Percentiles rank a stretch among this genome's conserved stretches.
phyloP scores from a whole-genome alignment of 2,888 invertebrate genomes.

The Blomia tropicalis region DNA sequence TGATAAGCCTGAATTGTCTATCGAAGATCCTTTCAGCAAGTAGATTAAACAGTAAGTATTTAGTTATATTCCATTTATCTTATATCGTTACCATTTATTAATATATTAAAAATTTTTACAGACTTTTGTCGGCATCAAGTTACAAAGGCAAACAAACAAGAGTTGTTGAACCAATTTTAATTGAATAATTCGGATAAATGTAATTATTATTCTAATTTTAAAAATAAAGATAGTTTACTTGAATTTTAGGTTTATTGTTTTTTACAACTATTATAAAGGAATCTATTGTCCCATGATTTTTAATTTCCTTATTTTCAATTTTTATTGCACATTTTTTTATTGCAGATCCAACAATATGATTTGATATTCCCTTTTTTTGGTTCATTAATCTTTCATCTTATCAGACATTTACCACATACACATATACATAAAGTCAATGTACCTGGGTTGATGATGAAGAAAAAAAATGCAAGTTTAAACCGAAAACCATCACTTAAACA shows the following conservation, averaged over 20 bases:
- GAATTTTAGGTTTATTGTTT: not conserved
- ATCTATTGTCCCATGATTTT: not conserved
- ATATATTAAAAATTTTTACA: not conserved
- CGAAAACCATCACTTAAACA: too few relatives aligned
- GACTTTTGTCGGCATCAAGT: too few relatives aligned
- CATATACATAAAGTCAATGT: too few relatives aligned
- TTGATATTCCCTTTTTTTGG: too few relatives aligned
- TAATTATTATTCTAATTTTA: slow-evolving; percentile 9
- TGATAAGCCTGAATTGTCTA: slow-evolving; percentile 85
- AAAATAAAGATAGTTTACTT: not conserved
- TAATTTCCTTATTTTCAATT: not conserved
- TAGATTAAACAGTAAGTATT: not conserved
- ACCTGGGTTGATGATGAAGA: too few relatives aligned
- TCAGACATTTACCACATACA: too few relatives aligned
- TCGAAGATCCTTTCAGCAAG: slow-evolving; percentile 34
- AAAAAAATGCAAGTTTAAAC: too few relatives aligned
- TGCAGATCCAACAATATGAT: not conserved
- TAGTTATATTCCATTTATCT: not conserved
- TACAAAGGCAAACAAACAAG: too few relatives aligned
- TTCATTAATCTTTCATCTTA: too few relatives aligned
- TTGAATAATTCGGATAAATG: not conserved
- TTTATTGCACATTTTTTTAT: not conserved
- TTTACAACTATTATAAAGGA: not conserved
- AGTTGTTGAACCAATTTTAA: too few relatives aligned
- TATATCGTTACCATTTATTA: not conserved